Evolutionary conservation across 2,888 invertebrate species (phyloP), one percentile per base, ranked within the genome.

Genomic region (Iphiclides podalirius): DNA sequence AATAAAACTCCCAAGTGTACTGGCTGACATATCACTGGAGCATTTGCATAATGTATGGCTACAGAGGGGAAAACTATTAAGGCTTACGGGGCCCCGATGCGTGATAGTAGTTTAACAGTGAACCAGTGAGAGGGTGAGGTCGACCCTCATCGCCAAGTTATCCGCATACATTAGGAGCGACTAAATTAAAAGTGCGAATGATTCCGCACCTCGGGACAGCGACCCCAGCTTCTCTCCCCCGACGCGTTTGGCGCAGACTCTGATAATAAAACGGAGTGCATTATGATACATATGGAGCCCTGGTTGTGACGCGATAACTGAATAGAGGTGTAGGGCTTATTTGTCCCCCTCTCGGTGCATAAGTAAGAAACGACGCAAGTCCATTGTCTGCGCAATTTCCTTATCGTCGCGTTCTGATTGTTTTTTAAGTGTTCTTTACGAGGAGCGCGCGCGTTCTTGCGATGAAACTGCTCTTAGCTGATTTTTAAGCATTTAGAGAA

Each of bases 141-240:
- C 51, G 64, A 68, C 78, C 78, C 80, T 77, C 77, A 69, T 65
- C 66, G 64, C 67, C 66, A 68, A 75, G 75, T 73, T 79, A 80
- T 82, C 78, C 83, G 86, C 87, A 84, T 86, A 78, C 80, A 86
- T 86, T 86, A 86, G 74, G 74, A 79, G 80, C 79, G 75, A 82
- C 84, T 86, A 87, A 87, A 87, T 87, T 87, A 87, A 87, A 87
- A 87, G 86, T 85, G 85, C n/a, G n/a, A n/a, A n/a, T n/a, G n/a
- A n/a, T n/a, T n/a, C n/a, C n/a, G 58, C 70, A 72, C 72, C 70
- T 69, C 73, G 75, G 73, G 73, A 72, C 61, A 58, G 60, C 58
- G 51, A 57, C 62, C 64, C 66, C 72, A 69, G 70, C 60, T n/a
- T n/a, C n/a, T n/a, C n/a, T n/a, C n/a, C n/a, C n/a, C n/a, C n/a